Evolutionary conservation across 2,113 vertebrate genomes (phyloP).

Genomic region (Octodon degus): DNA sequence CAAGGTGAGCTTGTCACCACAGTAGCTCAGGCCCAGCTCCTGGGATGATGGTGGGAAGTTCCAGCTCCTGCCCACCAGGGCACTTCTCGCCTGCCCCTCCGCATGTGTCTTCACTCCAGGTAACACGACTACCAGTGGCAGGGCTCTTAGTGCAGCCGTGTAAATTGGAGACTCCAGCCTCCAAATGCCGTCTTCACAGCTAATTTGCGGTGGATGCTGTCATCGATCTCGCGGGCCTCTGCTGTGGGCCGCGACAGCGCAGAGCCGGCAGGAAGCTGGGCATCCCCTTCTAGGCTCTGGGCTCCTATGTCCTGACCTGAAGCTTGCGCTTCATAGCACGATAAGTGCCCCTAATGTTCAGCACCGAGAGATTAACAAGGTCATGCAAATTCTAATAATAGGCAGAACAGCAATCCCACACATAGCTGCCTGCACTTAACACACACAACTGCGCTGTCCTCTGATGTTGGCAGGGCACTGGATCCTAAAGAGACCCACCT

Average conservation of each 20-base stretch:
- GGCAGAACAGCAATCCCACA: neutral
- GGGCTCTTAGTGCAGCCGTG: no score
- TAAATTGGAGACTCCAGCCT: neutral
- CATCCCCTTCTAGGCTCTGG: accelerated
- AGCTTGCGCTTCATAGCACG: neutral
- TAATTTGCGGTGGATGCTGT: neutral
- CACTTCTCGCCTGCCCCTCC: accelerated
- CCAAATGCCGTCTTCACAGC: accelerated
- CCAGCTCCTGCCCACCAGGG: accelerated
- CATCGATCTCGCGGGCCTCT: accelerated
- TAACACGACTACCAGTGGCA: accelerated
- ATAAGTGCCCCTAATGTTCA: neutral
- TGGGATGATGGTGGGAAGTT: neutral
- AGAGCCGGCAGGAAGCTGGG: accelerated
- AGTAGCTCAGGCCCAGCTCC: neutral
- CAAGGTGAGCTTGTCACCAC: accelerated
- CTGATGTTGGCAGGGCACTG: accelerated
- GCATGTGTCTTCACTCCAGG: accelerated
- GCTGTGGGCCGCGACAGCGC: accelerated
- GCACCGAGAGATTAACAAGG: neutral
- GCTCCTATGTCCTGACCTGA: accelerated
- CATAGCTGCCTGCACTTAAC: accelerated
- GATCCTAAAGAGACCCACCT: accelerated
- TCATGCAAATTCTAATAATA: neutral
- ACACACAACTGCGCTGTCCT: accelerated